These are phyloP conservation scores for Diorhabda elongata DNA, from an alignment of 1,140 invertebrate species.

Conservation along the genomic window DNA sequence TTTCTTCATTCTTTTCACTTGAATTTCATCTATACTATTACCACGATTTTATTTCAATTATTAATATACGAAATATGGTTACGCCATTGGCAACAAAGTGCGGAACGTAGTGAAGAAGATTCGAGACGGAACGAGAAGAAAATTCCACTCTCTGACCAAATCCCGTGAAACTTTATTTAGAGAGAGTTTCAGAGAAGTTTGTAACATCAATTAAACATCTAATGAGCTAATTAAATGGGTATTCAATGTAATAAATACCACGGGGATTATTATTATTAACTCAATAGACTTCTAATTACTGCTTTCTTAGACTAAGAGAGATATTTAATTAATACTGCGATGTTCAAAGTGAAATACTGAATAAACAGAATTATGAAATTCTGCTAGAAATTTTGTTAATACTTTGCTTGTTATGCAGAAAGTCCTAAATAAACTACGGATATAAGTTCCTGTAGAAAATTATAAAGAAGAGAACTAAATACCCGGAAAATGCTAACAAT, in stretches of 20 bases:
- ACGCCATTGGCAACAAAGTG: neutral
- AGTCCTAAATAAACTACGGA: conserved; percentile 2
- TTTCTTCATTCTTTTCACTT: too few relatives aligned
- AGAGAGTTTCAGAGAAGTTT: conserved; percentile 38
- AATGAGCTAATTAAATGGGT: conserved; percentile 50
- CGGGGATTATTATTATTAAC: conserved; percentile 47
- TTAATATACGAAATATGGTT: too few relatives aligned
- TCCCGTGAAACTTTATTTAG: conserved; percentile 40
- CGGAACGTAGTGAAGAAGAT: neutral
- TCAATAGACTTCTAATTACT: conserved; percentile 46
- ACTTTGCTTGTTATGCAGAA: neutral
- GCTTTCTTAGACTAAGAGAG: conserved; percentile 38
- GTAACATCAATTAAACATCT: conserved; percentile 49
- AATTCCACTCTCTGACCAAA: conserved; percentile 34
- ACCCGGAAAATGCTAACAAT: too few relatives aligned
- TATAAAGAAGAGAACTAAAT: neutral
- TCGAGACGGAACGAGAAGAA: conserved; percentile 8
- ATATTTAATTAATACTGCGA: conserved; percentile 38
- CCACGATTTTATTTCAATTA: too few relatives aligned
- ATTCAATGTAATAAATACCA: conserved; percentile 48
- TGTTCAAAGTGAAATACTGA: conserved; percentile 25
- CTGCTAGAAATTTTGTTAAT: conserved; percentile 10
- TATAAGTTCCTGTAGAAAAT: neutral
- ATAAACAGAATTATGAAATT: conserved; percentile 18
- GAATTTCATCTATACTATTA: too few relatives aligned